Percentiles rank a stretch among this genome's conserved stretches.
phyloP scores from a whole-genome alignment of 2,797 vertebrate species.

The Prunella strophiata region DNA sequence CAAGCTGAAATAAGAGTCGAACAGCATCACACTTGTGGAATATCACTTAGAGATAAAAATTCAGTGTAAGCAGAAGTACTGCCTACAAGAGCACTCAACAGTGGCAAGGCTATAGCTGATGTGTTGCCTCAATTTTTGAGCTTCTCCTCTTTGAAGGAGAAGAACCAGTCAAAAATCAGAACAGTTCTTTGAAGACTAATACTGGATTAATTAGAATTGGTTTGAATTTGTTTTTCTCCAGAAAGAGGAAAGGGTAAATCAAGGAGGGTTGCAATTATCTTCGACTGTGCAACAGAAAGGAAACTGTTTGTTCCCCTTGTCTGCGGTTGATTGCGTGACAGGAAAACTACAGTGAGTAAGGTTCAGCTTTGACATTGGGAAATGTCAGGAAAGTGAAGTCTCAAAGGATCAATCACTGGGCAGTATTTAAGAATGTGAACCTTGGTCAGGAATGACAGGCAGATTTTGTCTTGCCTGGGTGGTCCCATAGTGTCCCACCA shows the following conservation, averaged over 20 bases:
- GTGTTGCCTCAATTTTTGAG: not conserved
- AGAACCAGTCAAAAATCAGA: not conserved
- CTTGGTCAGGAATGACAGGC: not conserved
- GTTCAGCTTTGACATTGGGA: not conserved
- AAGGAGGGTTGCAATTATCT: not conserved
- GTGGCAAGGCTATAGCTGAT: not conserved
- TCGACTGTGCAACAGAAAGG: not conserved
- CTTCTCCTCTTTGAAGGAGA: not conserved
- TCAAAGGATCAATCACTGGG: not conserved
- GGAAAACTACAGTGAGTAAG: not conserved
- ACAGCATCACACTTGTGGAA: not conserved
- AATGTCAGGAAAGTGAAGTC: not conserved
- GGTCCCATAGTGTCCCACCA: not conserved
- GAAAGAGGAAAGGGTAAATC: not conserved
- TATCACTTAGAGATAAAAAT: not conserved
- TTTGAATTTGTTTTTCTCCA: not conserved
- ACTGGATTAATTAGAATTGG: not conserved
- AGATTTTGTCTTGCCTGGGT: not conserved
- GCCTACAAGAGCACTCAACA: not conserved
- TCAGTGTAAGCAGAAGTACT: not conserved
- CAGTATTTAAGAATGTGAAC: not conserved
- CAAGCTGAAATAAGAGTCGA: not conserved
- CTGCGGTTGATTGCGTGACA: slow-evolving; percentile 27
- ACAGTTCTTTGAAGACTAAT: not conserved
- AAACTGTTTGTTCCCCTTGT: slow-evolving; percentile 5